phyloP scores from a whole-genome alignment of 2,797 vertebrate species.

The Clarias fuscus region DNA sequence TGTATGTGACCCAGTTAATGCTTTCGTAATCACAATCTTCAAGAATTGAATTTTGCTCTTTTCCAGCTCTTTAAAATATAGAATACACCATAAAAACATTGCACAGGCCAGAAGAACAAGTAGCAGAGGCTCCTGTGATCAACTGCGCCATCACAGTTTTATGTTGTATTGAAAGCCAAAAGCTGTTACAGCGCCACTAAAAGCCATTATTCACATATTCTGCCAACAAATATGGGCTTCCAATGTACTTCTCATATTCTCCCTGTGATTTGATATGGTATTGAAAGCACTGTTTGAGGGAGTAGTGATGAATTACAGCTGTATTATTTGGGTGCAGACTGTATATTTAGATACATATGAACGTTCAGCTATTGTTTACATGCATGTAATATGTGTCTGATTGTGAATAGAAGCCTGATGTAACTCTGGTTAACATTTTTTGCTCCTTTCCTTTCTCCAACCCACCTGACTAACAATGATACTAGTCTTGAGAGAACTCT shows the following conservation, averaged over 20 bases:
- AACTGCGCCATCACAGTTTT: slow-evolving; percentile 33
- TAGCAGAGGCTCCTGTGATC: slow-evolving; percentile 23
- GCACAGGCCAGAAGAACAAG: slow-evolving; percentile 62
- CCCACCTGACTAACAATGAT: slow-evolving; percentile 16
- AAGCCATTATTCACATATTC: slow-evolving; percentile 39
- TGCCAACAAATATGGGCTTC: slow-evolving; percentile 30
- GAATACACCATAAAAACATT: slow-evolving; percentile 64
- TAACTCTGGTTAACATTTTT: slow-evolving; percentile 10
- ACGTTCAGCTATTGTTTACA: neutral
- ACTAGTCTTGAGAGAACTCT: slow-evolving; percentile 25
- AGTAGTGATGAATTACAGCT: neutral
- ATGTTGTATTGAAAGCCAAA: slow-evolving; percentile 38
- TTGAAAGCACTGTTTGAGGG: neutral
- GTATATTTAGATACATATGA: neutral
- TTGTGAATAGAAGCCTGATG: neutral
- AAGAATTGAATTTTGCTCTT: slow-evolving; percentile 41
- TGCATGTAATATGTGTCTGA: neutral
- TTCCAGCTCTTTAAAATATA: slow-evolving; percentile 42
- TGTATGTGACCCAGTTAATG: slow-evolving; percentile 46
- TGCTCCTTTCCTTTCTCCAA: slow-evolving; percentile 8
- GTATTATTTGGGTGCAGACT: no score
- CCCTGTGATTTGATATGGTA: neutral
- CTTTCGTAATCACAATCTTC: slow-evolving; percentile 42
- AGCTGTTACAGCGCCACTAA: slow-evolving; percentile 25
- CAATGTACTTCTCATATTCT: neutral